Evolutionary conservation across 2,797 vertebrate species (phyloP).

Genomic region (Microctenopoma lineatum): DNA sequence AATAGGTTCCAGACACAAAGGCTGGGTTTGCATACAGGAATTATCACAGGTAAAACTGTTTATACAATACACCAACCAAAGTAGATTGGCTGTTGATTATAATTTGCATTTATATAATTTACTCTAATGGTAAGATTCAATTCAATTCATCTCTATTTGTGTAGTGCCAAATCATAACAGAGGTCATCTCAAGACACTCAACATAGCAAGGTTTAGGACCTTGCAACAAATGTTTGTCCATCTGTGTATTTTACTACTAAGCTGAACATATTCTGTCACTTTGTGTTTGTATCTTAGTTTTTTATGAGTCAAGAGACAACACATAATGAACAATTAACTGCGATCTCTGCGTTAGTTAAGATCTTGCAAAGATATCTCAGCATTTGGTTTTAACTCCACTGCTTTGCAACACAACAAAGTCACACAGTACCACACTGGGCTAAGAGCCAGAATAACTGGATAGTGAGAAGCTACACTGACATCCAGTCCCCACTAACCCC

Average conservation of each 20-base stretch:
- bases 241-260: too few species aligned
- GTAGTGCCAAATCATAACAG: too few species aligned
- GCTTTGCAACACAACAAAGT: constrained; percentile 61
- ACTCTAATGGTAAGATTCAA: too few species aligned
- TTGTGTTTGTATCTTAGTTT: constrained; percentile 14
- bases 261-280: neutral
- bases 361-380: constrained; percentile 54
- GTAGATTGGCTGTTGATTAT: too few species aligned
- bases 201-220: too few species aligned
- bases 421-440: constrained; percentile 67
- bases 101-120: too few species aligned
- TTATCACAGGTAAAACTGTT: neutral
- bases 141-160: too few species aligned
- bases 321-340: neutral
- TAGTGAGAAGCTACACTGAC: constrained; percentile 62
- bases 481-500: constrained; percentile 54
- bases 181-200: too few species aligned
- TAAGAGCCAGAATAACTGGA: constrained; percentile 55
- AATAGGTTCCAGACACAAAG: neutral
- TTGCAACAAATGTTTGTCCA: too few species aligned
- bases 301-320: neutral
- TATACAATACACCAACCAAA: too few species aligned
- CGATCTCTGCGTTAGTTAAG: constrained; percentile 37
- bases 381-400: constrained; percentile 57
- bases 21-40: neutral